Conservation (phyloP, 2,888 invertebrate species). For the Polyommatus icarus region DNA sequence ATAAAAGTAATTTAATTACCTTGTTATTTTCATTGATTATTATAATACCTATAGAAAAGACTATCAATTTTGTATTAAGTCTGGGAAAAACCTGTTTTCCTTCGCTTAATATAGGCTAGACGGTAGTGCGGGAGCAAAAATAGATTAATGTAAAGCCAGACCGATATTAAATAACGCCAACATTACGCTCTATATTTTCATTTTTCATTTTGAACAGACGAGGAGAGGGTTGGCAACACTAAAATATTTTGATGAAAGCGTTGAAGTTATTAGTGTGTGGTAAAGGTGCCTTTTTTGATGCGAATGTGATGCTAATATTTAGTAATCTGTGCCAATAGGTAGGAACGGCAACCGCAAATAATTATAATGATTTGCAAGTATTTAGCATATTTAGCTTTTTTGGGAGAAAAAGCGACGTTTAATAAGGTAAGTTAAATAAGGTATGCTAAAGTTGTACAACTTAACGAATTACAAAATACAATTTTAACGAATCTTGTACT, state of each 20-base stretch:
- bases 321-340: too few relatives aligned
- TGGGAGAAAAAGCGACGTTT: too few relatives aligned
- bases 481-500: too few relatives aligned
- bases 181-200: conserved; percentile 2
- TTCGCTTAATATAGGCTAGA: conserved; percentile 3
- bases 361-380: too few relatives aligned
- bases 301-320: too few relatives aligned
- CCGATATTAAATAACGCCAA: conserved; percentile 14
- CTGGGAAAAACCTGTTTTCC: neutral
- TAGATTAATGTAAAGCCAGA: conserved; percentile 27
- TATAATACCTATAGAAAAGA: neutral
- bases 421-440: too few relatives aligned
- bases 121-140: neutral
- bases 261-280: neutral
- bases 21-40: neutral
- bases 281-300: neutral
- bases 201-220: conserved; percentile 13
- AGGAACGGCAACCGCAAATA: too few relatives aligned
- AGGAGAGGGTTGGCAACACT: conserved; percentile 23
- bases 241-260: neutral
- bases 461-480: too few relatives aligned
- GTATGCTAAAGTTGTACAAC: too few relatives aligned
- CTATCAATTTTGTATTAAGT: neutral
- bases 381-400: too few relatives aligned
- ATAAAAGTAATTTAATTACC: neutral